These are phyloP conservation scores for Baccha elongata DNA, from an alignment of 2,888 invertebrate genomes.

Conservation along the genomic window DNA sequence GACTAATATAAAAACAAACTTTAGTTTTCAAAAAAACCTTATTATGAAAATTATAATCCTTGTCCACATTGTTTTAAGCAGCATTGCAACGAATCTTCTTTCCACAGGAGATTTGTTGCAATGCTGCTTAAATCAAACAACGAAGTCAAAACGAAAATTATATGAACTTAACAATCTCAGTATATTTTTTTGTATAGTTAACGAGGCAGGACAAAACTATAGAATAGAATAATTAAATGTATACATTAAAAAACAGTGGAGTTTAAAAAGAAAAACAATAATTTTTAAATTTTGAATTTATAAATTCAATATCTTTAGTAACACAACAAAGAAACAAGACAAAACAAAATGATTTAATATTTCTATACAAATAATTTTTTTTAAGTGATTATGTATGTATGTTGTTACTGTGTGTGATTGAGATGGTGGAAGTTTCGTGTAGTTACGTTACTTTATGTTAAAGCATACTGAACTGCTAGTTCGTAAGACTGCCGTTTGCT, in stretches of 20 bases:
- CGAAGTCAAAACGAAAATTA: constrained; percentile 18
- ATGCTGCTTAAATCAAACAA: constrained; percentile 33
- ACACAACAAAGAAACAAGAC: constrained; percentile 59
- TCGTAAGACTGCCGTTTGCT: constrained; percentile 45
- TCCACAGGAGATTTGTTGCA: constrained; percentile 21
- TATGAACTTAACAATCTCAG: constrained; percentile 35
- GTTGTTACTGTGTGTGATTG: constrained; percentile 52
- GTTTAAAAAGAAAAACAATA: constrained; percentile 40
- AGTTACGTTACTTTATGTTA: constrained; percentile 38
- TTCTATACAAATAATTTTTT: constrained; percentile 43
- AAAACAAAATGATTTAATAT: constrained; percentile 54
- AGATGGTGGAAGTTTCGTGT: constrained; percentile 44
- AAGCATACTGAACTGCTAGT: constrained; percentile 57
- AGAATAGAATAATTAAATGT: constrained; percentile 28
- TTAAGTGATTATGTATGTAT: constrained; percentile 38
- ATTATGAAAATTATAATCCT: constrained; percentile 3
- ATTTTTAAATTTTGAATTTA: constrained; percentile 47
- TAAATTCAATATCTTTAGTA: constrained; percentile 51
- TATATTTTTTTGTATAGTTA: constrained; percentile 27
- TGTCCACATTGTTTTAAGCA: constrained; percentile 1
- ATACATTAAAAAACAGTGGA: constrained; percentile 33
- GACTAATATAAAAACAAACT: constrained; percentile 18
- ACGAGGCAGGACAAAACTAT: constrained; percentile 34
- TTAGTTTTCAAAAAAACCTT: neutral
- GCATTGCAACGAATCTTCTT: too few species aligned